Evolutionary conservation across 92 coral and sea anemone genomes (phyloP).

Genomic region (Phenganax subtilis): DNA sequence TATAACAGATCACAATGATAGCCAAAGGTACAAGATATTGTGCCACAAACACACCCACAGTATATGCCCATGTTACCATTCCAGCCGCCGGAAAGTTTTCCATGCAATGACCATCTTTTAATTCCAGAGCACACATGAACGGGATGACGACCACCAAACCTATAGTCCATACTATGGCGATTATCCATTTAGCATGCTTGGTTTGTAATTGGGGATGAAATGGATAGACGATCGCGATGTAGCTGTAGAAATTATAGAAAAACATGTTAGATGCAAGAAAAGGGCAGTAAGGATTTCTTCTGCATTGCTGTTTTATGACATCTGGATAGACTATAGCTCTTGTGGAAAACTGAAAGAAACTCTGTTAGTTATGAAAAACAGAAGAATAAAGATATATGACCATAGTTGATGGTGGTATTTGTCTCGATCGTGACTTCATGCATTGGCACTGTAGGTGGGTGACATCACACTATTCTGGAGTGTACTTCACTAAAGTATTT

Average conservation of each 20-base stretch:
- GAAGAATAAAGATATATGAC: too few relatives aligned
- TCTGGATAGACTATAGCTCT: too few relatives aligned
- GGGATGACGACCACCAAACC: slow-evolving; percentile 85
- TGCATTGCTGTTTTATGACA: too few relatives aligned
- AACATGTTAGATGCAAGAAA: not conserved
- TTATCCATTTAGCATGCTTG: slow-evolving; percentile 82
- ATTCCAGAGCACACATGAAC: slow-evolving; percentile 71
- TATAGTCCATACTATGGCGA: slow-evolving; percentile 70
- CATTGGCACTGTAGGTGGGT: too few relatives aligned
- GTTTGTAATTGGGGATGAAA: slow-evolving; percentile 77
- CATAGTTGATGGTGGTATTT: too few relatives aligned
- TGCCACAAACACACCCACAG: slow-evolving; percentile 72
- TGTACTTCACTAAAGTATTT: too few relatives aligned
- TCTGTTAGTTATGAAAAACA: too few relatives aligned
- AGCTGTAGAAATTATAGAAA: slow-evolving; percentile 44
- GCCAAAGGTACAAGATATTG: slow-evolving; percentile 84
- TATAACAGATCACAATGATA: slow-evolving; percentile 73
- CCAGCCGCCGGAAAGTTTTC: slow-evolving; percentile 74
- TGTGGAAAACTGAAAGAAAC: too few relatives aligned
- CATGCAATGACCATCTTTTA: slow-evolving; percentile 42
- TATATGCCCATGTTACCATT: slow-evolving; percentile 72
- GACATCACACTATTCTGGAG: too few relatives aligned
- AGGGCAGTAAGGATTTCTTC: not conserved
- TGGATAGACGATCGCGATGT: slow-evolving; percentile 89
- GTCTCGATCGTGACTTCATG: too few relatives aligned